These are phyloP conservation scores for Neodiprion pinetum DNA, from an alignment of 1,140 invertebrate genomes.

Conservation along the genomic window DNA sequence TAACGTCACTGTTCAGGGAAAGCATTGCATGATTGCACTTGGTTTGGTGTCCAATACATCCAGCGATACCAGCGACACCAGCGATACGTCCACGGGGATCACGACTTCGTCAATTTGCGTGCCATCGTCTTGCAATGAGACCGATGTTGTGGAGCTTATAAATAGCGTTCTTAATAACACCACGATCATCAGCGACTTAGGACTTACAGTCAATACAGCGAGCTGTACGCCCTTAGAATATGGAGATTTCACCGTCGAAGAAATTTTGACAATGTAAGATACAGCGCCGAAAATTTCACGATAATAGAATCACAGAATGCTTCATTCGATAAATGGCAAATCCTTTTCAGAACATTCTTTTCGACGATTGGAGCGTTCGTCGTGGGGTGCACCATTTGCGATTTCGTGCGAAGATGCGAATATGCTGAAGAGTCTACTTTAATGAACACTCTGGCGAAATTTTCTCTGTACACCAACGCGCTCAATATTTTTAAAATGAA, in stretches of 20 bases:
- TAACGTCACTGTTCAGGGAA: constrained; percentile 24
- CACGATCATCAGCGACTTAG: neutral
- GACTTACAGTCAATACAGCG: constrained; percentile 7
- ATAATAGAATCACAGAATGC: no score
- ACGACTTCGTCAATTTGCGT: constrained; percentile 33
- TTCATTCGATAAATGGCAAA: no score
- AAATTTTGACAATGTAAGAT: constrained; percentile 26
- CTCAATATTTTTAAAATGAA: constrained; percentile 36
- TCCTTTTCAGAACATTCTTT: constrained; percentile 18
- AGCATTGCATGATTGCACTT: constrained; percentile 35
- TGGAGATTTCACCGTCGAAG: constrained; percentile 16
- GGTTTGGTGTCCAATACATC: neutral
- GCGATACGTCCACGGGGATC: neutral
- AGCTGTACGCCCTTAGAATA: constrained; percentile 22
- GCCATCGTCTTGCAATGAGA: constrained; percentile 26
- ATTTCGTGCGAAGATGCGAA: no score
- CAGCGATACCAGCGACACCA: neutral
- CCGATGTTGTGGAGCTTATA: constrained; percentile 19
- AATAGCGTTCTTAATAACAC: neutral
- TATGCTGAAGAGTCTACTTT: no score
- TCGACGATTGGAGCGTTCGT: constrained; percentile 12
- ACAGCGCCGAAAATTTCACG: neutral
- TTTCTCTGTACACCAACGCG: constrained; percentile 46
- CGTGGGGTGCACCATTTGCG: constrained; percentile 14
- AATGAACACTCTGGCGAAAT: constrained; percentile 22